Conservation (phyloP, 1,140 invertebrate species). For the Zaprionus inermis region DNA sequence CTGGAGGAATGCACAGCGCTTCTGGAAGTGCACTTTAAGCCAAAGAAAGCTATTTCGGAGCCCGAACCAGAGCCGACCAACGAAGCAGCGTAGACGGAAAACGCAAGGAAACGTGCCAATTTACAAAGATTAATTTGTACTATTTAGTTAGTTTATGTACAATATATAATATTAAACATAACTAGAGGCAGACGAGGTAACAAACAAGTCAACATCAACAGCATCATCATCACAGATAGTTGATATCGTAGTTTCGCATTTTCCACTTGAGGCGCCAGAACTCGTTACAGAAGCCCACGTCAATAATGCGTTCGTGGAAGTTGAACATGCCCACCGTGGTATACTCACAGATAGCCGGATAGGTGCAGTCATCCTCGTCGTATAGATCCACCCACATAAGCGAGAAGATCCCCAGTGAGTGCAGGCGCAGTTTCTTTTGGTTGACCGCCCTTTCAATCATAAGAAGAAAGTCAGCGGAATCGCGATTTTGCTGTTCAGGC, state of each 20-base stretch:
- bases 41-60: slow-evolving; percentile 74
- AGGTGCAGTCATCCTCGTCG: slow-evolving; percentile 87
- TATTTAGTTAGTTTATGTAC: slow-evolving; percentile 47
- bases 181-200: slow-evolving; percentile 37
- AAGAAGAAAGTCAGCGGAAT: slow-evolving; percentile 87
- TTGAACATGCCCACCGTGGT: slow-evolving; percentile 87
- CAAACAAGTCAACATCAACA: slow-evolving; percentile 15
- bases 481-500: slow-evolving; percentile 88
- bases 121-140: slow-evolving; percentile 46
- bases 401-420: slow-evolving; percentile 89
- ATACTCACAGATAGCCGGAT: slow-evolving; percentile 90
- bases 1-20: slow-evolving; percentile 84
- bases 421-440: slow-evolving; percentile 87
- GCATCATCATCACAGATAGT: slow-evolving; percentile 83
- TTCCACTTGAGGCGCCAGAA: slow-evolving; percentile 90
- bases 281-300: slow-evolving; percentile 90
- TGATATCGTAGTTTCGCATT: slow-evolving; percentile 92
- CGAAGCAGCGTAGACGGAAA: background rate
- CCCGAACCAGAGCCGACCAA: slow-evolving; percentile 14
- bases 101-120: background rate
- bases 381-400: slow-evolving; percentile 91
- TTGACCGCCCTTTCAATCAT: slow-evolving; percentile 88
- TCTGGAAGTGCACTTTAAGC: slow-evolving; percentile 74
- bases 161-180: slow-evolving; percentile 81
- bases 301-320: slow-evolving; percentile 88